phyloP scores from a whole-genome alignment of 2,797 vertebrate genomes.

The Smutsia temminckii region DNA sequence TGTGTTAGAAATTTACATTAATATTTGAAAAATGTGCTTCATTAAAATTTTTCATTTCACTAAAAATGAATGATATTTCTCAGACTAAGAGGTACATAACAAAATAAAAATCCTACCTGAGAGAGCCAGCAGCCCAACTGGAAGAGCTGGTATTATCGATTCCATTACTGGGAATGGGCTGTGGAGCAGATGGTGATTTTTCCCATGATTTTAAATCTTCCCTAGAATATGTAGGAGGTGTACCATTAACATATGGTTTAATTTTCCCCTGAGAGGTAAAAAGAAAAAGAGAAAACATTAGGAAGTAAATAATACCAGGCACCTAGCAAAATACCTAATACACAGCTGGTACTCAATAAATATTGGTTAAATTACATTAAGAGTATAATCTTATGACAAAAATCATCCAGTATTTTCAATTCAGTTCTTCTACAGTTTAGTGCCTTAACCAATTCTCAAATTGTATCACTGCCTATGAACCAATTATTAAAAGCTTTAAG shows the following conservation, averaged over 20 bases:
- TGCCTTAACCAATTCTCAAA: neutral
- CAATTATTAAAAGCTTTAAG: neutral
- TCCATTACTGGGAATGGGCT: conserved; percentile 85
- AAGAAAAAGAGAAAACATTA: conserved; percentile 42
- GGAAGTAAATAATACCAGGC: neutral
- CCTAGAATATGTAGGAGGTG: conserved; percentile 83
- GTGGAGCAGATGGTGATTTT: conserved; percentile 86
- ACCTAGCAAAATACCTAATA: neutral
- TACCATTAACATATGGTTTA: conserved; percentile 80
- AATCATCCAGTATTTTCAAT: neutral
- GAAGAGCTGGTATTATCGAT: conserved; percentile 78
- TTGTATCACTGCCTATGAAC: neutral
- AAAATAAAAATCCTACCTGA: conserved; percentile 81
- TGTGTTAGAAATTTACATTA: conserved; percentile 10
- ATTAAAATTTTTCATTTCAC: conserved; percentile 36
- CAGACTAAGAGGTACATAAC: neutral
- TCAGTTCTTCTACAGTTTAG: neutral
- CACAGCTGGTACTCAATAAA: neutral
- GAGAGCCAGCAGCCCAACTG: conserved; percentile 83
- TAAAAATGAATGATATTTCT: conserved; percentile 26
- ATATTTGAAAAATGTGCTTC: neutral
- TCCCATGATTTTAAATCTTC: conserved; percentile 84
- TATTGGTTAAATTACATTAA: neutral
- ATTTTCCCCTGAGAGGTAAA: conserved; percentile 85
- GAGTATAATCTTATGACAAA: neutral